A percentile compares a stretch with the other conserved stretches of the same genome.
Evolutionary conservation across 2,888 invertebrate species (phyloP).

Genomic region (Hydriomena furcata): DNA sequence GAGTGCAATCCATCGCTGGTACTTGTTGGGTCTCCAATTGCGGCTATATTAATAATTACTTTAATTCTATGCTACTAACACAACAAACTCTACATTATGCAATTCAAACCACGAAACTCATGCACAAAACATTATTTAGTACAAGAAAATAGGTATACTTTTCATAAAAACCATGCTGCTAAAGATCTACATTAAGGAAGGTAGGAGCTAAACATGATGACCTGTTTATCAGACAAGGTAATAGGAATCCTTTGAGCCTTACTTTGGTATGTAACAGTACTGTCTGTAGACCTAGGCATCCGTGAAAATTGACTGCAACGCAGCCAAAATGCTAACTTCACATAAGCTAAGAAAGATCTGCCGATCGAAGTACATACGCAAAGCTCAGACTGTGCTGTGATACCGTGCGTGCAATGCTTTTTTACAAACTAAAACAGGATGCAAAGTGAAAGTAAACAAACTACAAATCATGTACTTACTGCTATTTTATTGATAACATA

Average conservation of each 20-base stretch:
- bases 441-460: slow-evolving; percentile 5
- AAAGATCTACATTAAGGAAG: slow-evolving; percentile 1
- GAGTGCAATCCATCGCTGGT: slow-evolving; percentile 71
- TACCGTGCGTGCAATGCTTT: too few relatives aligned
- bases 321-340: too few relatives aligned
- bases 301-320: too few relatives aligned
- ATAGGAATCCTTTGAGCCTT: too few relatives aligned
- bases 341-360: too few relatives aligned
- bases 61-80: slow-evolving; percentile 20
- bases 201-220: background rate
- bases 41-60: slow-evolving; percentile 45
- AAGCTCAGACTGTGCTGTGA: background rate
- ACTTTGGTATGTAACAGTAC: background rate
- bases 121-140: background rate
- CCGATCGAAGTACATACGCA: too few relatives aligned
- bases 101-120: slow-evolving; percentile 7
- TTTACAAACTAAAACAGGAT: background rate
- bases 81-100: slow-evolving; percentile 23
- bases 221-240: too few relatives aligned
- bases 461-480: background rate
- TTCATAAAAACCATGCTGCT: background rate
- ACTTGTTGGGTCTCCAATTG: slow-evolving; percentile 72
- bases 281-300: too few relatives aligned
- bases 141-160: too few relatives aligned
- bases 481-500: slow-evolving; percentile 30